Base-by-base conservation (phyloP, 2,113 vertebrate genomes). In the Macaca fascicularis region DNA sequence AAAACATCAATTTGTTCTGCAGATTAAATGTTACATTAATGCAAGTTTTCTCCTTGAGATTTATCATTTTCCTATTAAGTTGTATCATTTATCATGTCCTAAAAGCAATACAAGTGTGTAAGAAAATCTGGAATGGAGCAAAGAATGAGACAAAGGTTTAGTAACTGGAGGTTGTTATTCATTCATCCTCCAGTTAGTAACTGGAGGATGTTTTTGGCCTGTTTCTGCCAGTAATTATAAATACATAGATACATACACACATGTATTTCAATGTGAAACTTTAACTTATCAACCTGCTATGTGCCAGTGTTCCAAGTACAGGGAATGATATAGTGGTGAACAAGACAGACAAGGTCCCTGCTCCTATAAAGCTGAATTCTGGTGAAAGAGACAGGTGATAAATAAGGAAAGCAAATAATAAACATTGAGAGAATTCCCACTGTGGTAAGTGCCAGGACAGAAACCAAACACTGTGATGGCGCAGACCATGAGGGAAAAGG, bases 51-150 rank as follows among this genome's bases (percentile, higher is more conserved):
- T 83, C 70, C 57, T 57, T 69, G 32, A 87, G 79, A 74, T 78
- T 59, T 87, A 75, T 38, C 38, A 93, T 90, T 93, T 96, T 72
- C 61, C 94, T 91, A 74, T 84, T 93, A 87, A 93, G 14, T 43
- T 67, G 17, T 45, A 83, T 75, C 81, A 95, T 87, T 87, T 87
- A 35, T 82, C 52, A 69, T 79, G 48, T 19, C 74, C 57, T 82
- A 83, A 92, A 67, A 92, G 55, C 50, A 95, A 57, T 57, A 38
- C 12, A 74, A 32, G 17, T 57, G 22, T 74, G 75, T 59, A 59
- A 94, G 35, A 25, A 89, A 83, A 87, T 90, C 12, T 61, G 85
- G 80, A 93, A 90, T 19, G 45, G 90, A 97, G 43, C 13, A 75
- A 72, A 14, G 23, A 61, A 70, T 67, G 23, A 78, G 59, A 70